phyloP scores from a whole-genome alignment of 2,888 invertebrate genomes.

The Dorcus hopei region DNA sequence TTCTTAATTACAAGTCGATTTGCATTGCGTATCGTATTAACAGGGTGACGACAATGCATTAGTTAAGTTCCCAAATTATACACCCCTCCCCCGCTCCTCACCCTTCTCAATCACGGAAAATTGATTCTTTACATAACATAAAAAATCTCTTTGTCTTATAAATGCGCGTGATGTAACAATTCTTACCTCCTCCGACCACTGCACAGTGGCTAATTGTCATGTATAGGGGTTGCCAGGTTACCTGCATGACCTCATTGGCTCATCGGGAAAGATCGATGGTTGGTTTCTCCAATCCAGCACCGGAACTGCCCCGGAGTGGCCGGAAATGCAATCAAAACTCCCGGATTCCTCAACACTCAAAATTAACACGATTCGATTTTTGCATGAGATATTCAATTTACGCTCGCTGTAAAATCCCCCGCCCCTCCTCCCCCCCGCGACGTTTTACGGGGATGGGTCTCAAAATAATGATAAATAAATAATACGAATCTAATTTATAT shows the following conservation, averaged over 20 bases:
- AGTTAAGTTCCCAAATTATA: too few species aligned
- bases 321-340: slow-evolving; percentile 24
- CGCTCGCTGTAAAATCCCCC: neutral
- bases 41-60: too few species aligned
- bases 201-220: slow-evolving; percentile 5
- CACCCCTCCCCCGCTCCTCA: too few species aligned
- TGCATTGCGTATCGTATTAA: too few species aligned
- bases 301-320: slow-evolving; percentile 26
- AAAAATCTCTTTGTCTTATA: too few species aligned
- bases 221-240: slow-evolving; percentile 21
- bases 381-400: neutral
- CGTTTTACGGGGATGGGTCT: neutral
- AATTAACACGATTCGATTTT: slow-evolving; percentile 10
- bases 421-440: neutral
- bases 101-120: too few species aligned
- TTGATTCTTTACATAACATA: too few species aligned
- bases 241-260: slow-evolving; percentile 24
- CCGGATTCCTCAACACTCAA: slow-evolving; percentile 15
- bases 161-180: too few species aligned
- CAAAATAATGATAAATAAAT: slow-evolving; percentile 1
- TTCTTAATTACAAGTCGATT: too few species aligned
- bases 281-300: slow-evolving; percentile 25
- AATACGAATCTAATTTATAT: slow-evolving; percentile 44
- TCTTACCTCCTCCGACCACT: neutral
- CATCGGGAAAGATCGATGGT: slow-evolving; percentile 23